Conservation (phyloP, 2,888 invertebrate species). For the Clivina fossor region DNA sequence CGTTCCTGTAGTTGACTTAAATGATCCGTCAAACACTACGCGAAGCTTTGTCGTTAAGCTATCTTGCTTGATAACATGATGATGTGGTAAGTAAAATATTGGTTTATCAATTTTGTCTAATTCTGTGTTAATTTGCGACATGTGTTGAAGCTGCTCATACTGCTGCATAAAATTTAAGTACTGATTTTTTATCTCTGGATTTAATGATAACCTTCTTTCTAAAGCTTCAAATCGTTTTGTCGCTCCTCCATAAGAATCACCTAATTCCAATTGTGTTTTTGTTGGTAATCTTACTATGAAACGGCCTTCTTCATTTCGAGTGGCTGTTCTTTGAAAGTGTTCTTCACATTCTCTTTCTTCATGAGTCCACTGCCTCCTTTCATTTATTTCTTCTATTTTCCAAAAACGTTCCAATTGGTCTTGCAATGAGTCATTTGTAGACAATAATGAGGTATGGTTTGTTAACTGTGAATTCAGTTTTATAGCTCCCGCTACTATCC, state of each 20-base stretch:
- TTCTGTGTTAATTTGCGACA: constrained; percentile 25
- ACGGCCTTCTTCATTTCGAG: constrained; percentile 35
- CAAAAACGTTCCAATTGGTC: constrained; percentile 39
- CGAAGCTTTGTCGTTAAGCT: constrained; percentile 43
- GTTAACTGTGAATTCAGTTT: too few relatives aligned
- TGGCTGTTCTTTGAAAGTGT: constrained; percentile 33
- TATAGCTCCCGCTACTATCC: constrained; percentile 35
- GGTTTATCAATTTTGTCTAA: too few relatives aligned
- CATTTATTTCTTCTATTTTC: constrained; percentile 38
- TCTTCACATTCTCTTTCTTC: constrained; percentile 40
- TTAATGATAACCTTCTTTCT: constrained; percentile 34
- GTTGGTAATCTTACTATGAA: constrained; percentile 32
- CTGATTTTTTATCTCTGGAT: constrained; percentile 9
- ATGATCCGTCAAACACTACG: constrained; percentile 45
- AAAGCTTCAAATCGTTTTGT: constrained; percentile 32
- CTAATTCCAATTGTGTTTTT: constrained; percentile 26
- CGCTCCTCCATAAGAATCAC: constrained; percentile 34
- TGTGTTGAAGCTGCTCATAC: constrained; percentile 36
- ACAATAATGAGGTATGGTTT: background rate
- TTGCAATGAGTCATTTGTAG: constrained; percentile 12
- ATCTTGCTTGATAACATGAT: constrained; percentile 40
- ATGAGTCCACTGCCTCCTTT: constrained; percentile 13
- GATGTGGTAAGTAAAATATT: constrained; percentile 46
- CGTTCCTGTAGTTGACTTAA: constrained; percentile 37
- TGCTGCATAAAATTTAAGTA: constrained; percentile 38